phyloP scores from a whole-genome alignment of 2,113 vertebrate species.

The Oncorhynchus tshawytscha region DNA sequence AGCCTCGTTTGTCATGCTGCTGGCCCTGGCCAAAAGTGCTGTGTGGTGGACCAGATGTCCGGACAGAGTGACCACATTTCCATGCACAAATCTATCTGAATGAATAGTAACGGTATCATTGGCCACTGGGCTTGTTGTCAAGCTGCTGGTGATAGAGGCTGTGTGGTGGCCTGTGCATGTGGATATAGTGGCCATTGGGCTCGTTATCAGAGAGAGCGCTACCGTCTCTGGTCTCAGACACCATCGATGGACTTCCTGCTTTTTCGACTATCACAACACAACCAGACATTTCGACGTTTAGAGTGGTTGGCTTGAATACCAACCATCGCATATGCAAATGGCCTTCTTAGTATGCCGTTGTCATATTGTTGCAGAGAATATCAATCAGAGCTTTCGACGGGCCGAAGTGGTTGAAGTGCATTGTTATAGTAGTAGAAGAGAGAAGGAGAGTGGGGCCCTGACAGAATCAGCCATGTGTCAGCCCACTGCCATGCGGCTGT shows the following conservation, averaged over 20 bases:
- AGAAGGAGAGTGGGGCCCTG: not conserved
- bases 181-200: not conserved
- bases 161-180: too few species aligned
- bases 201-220: not conserved
- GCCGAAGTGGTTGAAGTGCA: not conserved
- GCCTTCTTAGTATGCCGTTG: not conserved
- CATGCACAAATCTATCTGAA: not conserved
- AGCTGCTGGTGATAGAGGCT: too few species aligned
- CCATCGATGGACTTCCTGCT: not conserved
- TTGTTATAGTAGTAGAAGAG: not conserved
- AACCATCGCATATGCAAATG: conserved; percentile 4
- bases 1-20: not conserved
- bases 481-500: not conserved
- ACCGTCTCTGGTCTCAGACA: not conserved
- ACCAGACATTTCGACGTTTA: not conserved
- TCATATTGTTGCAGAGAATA: conserved; percentile 2
- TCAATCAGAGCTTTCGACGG: conserved; percentile 9
- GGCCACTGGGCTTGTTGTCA: too few species aligned
- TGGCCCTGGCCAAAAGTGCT: not conserved
- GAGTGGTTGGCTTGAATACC: conserved; percentile 3
- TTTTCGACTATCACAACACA: not conserved
- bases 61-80: not conserved
- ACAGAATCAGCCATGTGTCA: not conserved
- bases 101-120: too few species aligned
- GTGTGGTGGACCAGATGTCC: not conserved